Base-by-base conservation (phyloP, 64 coral and sea anemone genomes). In the Orbicella faveolata region DNA sequence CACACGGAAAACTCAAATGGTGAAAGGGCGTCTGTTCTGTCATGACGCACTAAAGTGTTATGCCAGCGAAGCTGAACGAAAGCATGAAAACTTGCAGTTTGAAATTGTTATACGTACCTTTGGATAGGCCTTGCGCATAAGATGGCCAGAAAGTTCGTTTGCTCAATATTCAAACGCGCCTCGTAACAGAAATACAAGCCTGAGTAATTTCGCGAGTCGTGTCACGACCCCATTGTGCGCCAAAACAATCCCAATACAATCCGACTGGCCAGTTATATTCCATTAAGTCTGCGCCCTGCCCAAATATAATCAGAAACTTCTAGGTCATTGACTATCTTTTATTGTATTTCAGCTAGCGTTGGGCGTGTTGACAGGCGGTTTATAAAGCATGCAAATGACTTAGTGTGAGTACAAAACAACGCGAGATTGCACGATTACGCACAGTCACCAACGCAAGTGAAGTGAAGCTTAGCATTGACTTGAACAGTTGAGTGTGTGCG, bases 301-400 rank as follows among this genome's bases (percentile, higher is more conserved):
- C 65, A 85, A 85, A 85, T 72, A 85, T 72, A 85, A 85, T 85
- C 53, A 7, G 82, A 85, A 85, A 52, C 36, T 68, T 85, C 82
- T 85, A 30, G 82, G 41, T 66, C 64, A 55, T 52, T 85, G 82
- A 72, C 39, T 85, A n/a, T 9, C 19, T 83, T 67, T n/a, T 7
- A 72, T 85, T 23, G 20, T 1, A 39, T 51, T 65, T 72, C 82
- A 84, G 13, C 34, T 17, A 23, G 80, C 12, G 3, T 23, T 72
- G 64, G 82, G 82, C 82, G 82, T 70, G 67, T 70, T 70, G 82
- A 85, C 82, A 53, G 36, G 63, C 17, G 44, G 82, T 72, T 85
- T 72, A 73, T 52, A 73, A 72, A 16, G 80, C 52, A 73, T 85
- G 82, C 82, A 85, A 85, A 85, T 72, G 82, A 52, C 17, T 66